Conservation (phyloP, 2,888 invertebrate species). For the Leuctra nigra region DNA sequence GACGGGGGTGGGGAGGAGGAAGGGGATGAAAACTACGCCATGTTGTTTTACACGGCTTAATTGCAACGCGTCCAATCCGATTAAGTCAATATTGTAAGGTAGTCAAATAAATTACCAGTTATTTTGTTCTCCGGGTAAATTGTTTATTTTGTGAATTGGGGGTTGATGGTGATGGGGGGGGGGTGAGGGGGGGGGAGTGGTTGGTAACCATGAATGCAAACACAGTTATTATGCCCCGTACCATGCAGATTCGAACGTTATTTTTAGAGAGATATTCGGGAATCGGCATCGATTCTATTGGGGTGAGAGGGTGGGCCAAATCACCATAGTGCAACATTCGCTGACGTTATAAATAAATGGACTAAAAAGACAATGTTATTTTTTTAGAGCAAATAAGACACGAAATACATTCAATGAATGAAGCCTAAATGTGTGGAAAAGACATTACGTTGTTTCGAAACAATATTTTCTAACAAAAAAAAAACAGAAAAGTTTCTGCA, state of each 20-base stretch:
- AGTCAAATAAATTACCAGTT: not conserved
- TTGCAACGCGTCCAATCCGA: not conserved
- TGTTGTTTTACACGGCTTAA: too few relatives aligned
- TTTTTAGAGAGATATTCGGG: too few relatives aligned
- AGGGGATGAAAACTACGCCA: not conserved
- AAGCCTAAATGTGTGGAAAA: too few relatives aligned
- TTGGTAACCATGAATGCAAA: not conserved
- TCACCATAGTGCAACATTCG: too few relatives aligned
- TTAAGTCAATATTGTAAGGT: not conserved
- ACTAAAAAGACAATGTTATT: too few relatives aligned
- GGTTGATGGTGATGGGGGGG: not conserved
- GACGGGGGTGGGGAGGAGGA: not conserved
- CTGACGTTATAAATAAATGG: too few relatives aligned
- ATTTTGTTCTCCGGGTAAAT: not conserved
- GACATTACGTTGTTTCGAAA: not conserved
- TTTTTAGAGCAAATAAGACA: too few relatives aligned
- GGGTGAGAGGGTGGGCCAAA: too few relatives aligned
- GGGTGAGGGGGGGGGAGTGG: not conserved
- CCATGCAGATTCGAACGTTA: not conserved
- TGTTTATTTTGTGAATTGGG: not conserved
- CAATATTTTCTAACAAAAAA: not conserved
- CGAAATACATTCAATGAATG: too few relatives aligned
- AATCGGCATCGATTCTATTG: too few relatives aligned
- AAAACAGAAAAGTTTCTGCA: not conserved
- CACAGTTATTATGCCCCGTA: not conserved